These are phyloP conservation scores for Drosophila seguyi DNA, from an alignment of 1,140 invertebrate genomes.

Conservation along the genomic window DNA sequence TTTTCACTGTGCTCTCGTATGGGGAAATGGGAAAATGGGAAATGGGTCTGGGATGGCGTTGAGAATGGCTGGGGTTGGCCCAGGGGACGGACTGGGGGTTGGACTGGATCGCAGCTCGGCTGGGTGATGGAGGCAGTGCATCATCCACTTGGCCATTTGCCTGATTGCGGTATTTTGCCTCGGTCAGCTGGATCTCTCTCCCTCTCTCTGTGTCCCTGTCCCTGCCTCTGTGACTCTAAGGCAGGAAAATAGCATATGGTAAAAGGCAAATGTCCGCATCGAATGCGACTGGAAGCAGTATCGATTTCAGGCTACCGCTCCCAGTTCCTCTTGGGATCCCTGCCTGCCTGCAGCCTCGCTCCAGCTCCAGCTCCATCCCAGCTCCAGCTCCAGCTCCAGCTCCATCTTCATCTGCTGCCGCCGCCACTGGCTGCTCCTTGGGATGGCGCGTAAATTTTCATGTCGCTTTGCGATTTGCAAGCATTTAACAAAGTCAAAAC, in stretches of 20 bases:
- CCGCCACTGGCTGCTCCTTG: conserved; percentile 17
- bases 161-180: conserved; percentile 77
- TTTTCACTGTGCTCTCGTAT: conserved; percentile 9
- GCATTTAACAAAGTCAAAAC: conserved; percentile 84
- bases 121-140: conserved; percentile 47
- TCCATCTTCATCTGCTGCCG: conserved; percentile 25
- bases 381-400: conserved; percentile 24
- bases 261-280: conserved; percentile 53
- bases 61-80: conserved; percentile 34
- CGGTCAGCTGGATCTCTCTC: conserved; percentile 4
- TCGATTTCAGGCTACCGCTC: conserved; percentile 70
- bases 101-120: conserved; percentile 7
- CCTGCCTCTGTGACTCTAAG: neutral
- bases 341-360: conserved; percentile 4
- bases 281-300: conserved; percentile 59
- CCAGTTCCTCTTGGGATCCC: conserved; percentile 20
- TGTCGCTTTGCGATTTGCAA: conserved; percentile 81
- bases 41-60: conserved; percentile 30
- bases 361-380: conserved; percentile 3
- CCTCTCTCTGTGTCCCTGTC: neutral
- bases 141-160: conserved; percentile 65
- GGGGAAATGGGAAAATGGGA: conserved; percentile 1
- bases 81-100: conserved; percentile 31
- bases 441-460: conserved; percentile 76
- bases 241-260: conserved; percentile 27